Evolutionary conservation across 2,113 vertebrate species (phyloP).

Genomic region (Larimichthys polyactis): DNA sequence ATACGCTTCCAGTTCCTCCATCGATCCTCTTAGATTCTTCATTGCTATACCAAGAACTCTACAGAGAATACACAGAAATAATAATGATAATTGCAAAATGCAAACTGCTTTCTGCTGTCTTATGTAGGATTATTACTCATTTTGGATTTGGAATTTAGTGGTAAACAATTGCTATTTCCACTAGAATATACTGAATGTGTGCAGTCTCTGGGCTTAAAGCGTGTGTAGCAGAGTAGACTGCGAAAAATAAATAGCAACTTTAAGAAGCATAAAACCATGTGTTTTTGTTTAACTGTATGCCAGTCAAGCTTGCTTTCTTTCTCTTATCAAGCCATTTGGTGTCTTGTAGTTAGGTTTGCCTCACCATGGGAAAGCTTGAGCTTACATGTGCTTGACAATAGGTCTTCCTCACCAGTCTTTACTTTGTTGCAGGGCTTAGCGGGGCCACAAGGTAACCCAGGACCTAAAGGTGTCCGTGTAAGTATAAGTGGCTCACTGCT

Average conservation of each 20-base stretch:
- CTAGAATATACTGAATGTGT: background rate
- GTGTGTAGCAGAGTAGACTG: background rate
- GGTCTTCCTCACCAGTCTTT: constrained; percentile 54
- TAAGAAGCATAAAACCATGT: constrained; percentile 4
- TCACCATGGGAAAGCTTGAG: constrained; percentile 3
- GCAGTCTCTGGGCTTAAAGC: background rate
- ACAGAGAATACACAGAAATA: background rate
- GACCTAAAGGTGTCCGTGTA: constrained; percentile 95
- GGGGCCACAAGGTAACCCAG: constrained; percentile 94
- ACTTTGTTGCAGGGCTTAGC: constrained; percentile 88
- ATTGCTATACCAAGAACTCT: constrained; percentile 7
- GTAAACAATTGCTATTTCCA: background rate
- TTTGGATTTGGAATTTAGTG: background rate
- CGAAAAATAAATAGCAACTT: background rate
- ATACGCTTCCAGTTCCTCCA: constrained; percentile 64
- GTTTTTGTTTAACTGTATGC: constrained; percentile 9
- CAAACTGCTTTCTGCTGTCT: constrained; percentile 1
- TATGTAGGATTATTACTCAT: background rate
- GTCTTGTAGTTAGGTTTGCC: constrained; percentile 18
- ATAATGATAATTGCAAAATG: constrained; percentile 10
- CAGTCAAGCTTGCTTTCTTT: background rate
- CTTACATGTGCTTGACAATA: constrained; percentile 5
- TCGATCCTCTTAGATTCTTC: constrained; percentile 34
- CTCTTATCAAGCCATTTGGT: background rate
- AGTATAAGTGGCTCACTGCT: constrained; percentile 77